These are phyloP conservation scores for Thamnophis sirtalis DNA, from an alignment of 2,113 vertebrate species.

Conservation along the genomic window DNA sequence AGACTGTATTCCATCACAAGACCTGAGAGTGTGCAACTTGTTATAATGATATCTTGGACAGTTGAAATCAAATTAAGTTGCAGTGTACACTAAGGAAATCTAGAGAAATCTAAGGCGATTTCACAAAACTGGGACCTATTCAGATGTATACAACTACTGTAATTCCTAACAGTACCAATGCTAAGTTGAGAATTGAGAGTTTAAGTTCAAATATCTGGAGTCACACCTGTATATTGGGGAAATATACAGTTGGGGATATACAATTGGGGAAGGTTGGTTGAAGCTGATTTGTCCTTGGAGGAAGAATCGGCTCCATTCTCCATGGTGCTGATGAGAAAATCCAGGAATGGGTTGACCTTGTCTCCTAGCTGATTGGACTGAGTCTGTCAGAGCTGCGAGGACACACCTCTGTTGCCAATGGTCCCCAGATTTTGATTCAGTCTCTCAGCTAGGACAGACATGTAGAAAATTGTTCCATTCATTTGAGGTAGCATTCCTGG, in stretches of 20 bases:
- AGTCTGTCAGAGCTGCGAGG: no score
- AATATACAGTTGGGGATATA: neutral
- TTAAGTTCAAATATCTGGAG: neutral
- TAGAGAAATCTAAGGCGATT: neutral
- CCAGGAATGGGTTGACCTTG: no score
- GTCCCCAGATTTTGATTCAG: no score
- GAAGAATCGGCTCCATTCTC: neutral
- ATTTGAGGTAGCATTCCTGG: no score
- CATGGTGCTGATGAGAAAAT: no score
- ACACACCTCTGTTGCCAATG: no score
- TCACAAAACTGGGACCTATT: neutral
- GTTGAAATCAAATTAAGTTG: neutral
- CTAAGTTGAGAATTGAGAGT: neutral
- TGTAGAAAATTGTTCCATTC: no score
- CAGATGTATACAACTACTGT: neutral
- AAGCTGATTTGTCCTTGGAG: neutral
- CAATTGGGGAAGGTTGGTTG: neutral
- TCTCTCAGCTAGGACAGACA: no score
- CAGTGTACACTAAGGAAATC: neutral
- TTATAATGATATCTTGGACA: neutral
- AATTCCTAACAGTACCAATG: neutral
- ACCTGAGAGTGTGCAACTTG: neutral
- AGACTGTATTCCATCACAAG: neutral
- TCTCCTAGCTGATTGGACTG: no score
- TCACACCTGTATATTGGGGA: neutral